These are phyloP conservation scores for Calliphora vomitoria DNA, from an alignment of 2,888 invertebrate species.

Conservation along the genomic window DNA sequence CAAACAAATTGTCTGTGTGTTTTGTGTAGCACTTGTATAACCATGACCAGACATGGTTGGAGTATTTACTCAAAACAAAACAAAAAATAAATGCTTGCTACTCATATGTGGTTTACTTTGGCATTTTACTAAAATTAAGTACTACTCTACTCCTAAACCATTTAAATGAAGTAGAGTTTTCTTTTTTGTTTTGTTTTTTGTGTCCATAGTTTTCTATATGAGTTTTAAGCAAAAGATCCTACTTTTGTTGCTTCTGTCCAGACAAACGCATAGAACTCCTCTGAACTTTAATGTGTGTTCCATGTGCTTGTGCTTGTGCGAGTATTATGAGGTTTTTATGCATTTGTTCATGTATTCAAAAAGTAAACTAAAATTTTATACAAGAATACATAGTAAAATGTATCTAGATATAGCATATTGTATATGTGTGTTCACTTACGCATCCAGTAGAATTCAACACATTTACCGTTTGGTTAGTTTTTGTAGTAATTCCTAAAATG, in stretches of 20 bases:
- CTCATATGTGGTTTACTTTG: conserved; percentile 69
- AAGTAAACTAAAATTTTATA: conserved; percentile 33
- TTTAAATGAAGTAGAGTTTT: conserved; percentile 57
- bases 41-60: conserved; percentile 67
- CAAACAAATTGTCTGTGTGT: conserved; percentile 61
- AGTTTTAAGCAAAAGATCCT: conserved; percentile 3
- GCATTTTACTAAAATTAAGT: conserved; percentile 69
- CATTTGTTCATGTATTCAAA: conserved; percentile 52
- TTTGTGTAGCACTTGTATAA: conserved; percentile 33
- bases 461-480: conserved; percentile 52
- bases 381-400: not conserved
- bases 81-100: conserved; percentile 23
- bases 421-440: conserved; percentile 5
- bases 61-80: conserved; percentile 62
- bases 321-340: conserved; percentile 46
- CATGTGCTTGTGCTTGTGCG: conserved; percentile 21
- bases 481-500: conserved; percentile 76
- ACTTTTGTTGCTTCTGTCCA: conserved; percentile 24
- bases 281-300: not conserved
- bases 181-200: not conserved
- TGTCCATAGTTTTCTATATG: not conserved
- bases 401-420: not conserved
- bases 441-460: conserved; percentile 34
- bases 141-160: conserved; percentile 56
- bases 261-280: conserved; percentile 28